These are phyloP conservation scores for Artemia sp. DNA, from an alignment of 2,888 invertebrate genomes.

Conservation along the genomic window DNA sequence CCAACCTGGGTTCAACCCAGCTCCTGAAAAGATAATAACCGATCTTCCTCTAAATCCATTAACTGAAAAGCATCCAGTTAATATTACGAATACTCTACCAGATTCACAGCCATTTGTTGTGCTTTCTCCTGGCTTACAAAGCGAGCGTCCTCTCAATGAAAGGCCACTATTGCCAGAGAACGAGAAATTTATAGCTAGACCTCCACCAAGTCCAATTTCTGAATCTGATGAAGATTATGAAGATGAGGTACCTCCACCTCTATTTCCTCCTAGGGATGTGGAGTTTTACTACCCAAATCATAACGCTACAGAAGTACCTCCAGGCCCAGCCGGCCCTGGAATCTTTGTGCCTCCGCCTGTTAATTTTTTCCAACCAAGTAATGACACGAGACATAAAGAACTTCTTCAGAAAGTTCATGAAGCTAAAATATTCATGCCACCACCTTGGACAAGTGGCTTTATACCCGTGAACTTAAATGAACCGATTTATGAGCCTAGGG, in stretches of 20 bases:
- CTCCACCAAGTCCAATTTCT: slow-evolving; percentile 7
- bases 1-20: not conserved
- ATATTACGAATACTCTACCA: too few relatives aligned
- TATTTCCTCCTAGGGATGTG: slow-evolving; percentile 20
- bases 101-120: too few relatives aligned
- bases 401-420: not conserved
- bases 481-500: too few relatives aligned
- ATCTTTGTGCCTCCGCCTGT: slow-evolving; percentile 22
- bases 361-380: slow-evolving; percentile 15
- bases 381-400: not conserved
- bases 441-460: slow-evolving; percentile 1
- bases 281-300: slow-evolving; percentile 22
- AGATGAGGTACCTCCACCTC: slow-evolving; percentile 18
- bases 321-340: slow-evolving; percentile 21
- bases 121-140: not conserved
- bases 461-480: not conserved
- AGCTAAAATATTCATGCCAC: not conserved
- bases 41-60: too few relatives aligned
- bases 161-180: not conserved
- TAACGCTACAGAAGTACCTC: slow-evolving; percentile 20
- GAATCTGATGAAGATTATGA: slow-evolving; percentile 12
- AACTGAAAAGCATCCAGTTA: too few relatives aligned
- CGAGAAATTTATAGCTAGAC: not conserved
- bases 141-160: not conserved
- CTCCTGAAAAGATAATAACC: too few relatives aligned